Conservation (phyloP, 2,888 invertebrate species). For the Acheta domesticus region DNA sequence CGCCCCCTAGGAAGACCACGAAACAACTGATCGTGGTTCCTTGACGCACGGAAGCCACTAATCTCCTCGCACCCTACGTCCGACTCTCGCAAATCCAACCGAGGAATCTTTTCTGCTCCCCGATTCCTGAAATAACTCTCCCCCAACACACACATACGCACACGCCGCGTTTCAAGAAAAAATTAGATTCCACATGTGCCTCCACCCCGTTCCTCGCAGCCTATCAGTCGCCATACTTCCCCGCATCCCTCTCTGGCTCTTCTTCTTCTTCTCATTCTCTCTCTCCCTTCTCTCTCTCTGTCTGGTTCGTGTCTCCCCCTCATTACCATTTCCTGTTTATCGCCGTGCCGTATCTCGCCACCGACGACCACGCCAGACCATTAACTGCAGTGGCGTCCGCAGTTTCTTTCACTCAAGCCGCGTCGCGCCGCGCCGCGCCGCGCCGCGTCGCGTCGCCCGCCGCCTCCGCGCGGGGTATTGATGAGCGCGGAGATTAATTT, state of each 20-base stretch:
- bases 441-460: neutral
- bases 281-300: neutral
- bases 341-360: neutral
- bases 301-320: neutral
- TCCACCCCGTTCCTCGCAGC: too few relatives aligned
- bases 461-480: neutral
- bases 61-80: too few relatives aligned
- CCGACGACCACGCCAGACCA: neutral
- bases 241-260: neutral
- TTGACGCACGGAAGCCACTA: too few relatives aligned
- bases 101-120: too few relatives aligned
- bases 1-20: too few relatives aligned
- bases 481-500: neutral
- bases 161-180: too few relatives aligned
- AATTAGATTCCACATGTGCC: too few relatives aligned
- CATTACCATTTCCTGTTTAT: constrained; percentile 7
- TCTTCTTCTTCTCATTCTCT: neutral
- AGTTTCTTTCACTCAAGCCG: neutral
- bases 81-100: too few relatives aligned
- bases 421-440: neutral
- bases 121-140: too few relatives aligned
- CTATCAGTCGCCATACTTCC: neutral
- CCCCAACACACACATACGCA: too few relatives aligned
- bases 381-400: neutral
- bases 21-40: too few relatives aligned